phyloP scores from a whole-genome alignment of 2,888 invertebrate genomes.

The Rhingia campestris region DNA sequence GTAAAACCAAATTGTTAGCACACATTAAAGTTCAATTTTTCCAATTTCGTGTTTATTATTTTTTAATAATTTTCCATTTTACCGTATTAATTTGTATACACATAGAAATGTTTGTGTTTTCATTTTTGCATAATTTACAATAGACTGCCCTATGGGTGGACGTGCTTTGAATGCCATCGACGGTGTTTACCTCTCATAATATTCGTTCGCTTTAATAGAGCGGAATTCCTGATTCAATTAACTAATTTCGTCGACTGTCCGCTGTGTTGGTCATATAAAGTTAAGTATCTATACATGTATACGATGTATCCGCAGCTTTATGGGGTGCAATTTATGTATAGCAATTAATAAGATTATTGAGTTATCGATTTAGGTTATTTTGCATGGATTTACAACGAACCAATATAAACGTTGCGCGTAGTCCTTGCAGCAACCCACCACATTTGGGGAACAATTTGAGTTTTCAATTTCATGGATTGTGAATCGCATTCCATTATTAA shows the following conservation, averaged over 20 bases:
- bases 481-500: constrained; percentile 32
- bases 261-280: neutral
- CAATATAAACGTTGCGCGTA: neutral
- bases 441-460: constrained; percentile 11
- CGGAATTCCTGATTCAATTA: constrained; percentile 62
- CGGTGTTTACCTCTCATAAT: constrained; percentile 1
- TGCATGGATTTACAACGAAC: neutral
- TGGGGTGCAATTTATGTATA: constrained; percentile 15
- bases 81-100: no score
- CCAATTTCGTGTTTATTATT: no score
- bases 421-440: neutral
- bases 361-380: constrained; percentile 12
- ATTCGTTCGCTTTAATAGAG: constrained; percentile 46
- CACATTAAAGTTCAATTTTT: no score
- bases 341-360: constrained; percentile 43
- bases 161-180: constrained; percentile 15
- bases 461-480: constrained; percentile 44
- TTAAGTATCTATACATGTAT: neutral
- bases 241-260: constrained; percentile 34
- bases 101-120: no score
- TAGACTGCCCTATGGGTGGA: neutral
- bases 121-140: no score
- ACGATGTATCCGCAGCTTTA: neutral
- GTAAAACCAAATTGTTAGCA: no score
- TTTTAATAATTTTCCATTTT: no score